Percentiles rank a stretch among this genome's conserved stretches.
These are phyloP conservation scores for Spodoptera littoralis DNA, from an alignment of 2,888 invertebrate genomes.

Conservation along the genomic window DNA sequence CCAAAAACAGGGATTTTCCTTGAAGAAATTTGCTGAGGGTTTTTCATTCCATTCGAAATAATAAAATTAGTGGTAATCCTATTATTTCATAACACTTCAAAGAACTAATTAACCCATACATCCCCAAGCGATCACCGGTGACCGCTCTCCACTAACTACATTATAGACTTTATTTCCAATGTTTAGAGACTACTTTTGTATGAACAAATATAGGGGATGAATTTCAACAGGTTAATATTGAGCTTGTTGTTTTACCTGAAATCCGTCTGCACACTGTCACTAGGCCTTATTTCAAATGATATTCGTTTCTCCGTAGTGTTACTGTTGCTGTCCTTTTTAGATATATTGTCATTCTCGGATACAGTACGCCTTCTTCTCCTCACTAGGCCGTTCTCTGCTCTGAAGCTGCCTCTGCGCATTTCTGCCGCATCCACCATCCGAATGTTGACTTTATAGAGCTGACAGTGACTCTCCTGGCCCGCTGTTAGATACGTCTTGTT, in stretches of 20 bases:
- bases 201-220: no score
- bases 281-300: slow-evolving; percentile 92
- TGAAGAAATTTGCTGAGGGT: no score
- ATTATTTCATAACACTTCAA: no score
- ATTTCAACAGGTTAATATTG: no score
- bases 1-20: no score
- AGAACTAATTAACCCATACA: no score
- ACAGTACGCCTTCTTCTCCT: slow-evolving; percentile 85
- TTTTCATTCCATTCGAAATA: no score
- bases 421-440: slow-evolving; percentile 88
- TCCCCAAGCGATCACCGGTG: no score
- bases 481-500: slow-evolving; percentile 94
- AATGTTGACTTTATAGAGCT: slow-evolving; percentile 93
- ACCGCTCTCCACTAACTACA: no score
- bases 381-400: slow-evolving; percentile 84
- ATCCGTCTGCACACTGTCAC: slow-evolving; percentile 95
- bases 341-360: slow-evolving; percentile 87
- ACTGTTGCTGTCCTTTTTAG: slow-evolving; percentile 80
- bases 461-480: slow-evolving; percentile 97
- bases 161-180: no score
- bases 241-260: slow-evolving; percentile 88
- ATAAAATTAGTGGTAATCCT: no score
- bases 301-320: slow-evolving; percentile 89
- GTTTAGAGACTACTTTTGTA: no score
- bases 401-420: slow-evolving; percentile 88